Conservation (phyloP, 2,113 vertebrate species). For the Tringa solitaria region DNA sequence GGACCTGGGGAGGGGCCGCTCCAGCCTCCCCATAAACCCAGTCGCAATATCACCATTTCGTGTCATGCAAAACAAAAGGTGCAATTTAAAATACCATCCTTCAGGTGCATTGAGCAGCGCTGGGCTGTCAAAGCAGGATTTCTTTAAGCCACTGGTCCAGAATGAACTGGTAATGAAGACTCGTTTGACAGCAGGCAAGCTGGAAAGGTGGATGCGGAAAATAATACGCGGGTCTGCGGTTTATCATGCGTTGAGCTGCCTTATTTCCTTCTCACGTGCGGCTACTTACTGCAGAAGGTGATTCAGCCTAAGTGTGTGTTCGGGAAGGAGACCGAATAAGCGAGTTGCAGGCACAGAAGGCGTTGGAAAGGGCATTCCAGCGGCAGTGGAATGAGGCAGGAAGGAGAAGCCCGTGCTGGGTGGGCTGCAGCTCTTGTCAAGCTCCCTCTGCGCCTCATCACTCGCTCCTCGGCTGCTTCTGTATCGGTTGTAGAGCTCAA, state of each 20-base stretch:
- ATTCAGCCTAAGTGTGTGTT: background rate
- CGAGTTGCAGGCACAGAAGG: rapidly evolving
- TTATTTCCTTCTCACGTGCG: background rate
- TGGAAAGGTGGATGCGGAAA: conserved; percentile 52
- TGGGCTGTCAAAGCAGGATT: conserved; percentile 46
- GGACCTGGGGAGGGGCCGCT: conserved; percentile 62
- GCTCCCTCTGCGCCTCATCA: rapidly evolving
- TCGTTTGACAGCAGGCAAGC: conserved; percentile 65
- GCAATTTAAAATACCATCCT: conserved; percentile 69
- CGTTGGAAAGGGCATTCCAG: rapidly evolving
- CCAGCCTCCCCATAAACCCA: conserved; percentile 31
- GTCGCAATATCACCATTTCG: conserved; percentile 52
- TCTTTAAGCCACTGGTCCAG: conserved; percentile 72
- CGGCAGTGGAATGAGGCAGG: background rate
- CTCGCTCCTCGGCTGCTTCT: rapidly evolving
- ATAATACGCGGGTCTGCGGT: conserved; percentile 40
- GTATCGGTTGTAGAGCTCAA: rapidly evolving
- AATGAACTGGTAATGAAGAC: conserved; percentile 72
- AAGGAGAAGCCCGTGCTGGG: background rate
- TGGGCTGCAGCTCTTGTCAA: background rate
- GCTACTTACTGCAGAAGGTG: background rate
- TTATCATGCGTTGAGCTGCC: conserved; percentile 26
- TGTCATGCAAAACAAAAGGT: conserved; percentile 70
- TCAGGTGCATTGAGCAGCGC: background rate
- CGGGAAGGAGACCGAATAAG: background rate